Conservation (phyloP, 2,888 invertebrate species). For the Thereva nobilitata region DNA sequence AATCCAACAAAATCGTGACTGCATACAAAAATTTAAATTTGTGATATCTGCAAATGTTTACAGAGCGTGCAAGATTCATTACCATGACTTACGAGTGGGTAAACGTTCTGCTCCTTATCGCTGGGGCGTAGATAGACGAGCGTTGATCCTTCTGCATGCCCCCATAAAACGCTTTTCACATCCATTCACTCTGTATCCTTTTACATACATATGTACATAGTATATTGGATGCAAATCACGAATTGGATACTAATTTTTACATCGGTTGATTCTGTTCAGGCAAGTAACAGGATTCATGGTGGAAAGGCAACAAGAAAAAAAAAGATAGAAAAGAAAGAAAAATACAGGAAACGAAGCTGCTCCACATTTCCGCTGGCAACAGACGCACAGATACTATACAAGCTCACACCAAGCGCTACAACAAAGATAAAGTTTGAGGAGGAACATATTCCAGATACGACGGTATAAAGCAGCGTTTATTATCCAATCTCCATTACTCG, state of each 20-base stretch:
- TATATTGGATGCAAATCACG: constrained; percentile 31
- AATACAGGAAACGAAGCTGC: too few relatives aligned
- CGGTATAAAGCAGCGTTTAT: constrained; percentile 28
- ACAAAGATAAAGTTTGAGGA: too few relatives aligned
- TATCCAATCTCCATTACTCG: constrained; percentile 29
- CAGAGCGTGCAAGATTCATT: constrained; percentile 37
- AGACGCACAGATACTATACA: too few relatives aligned
- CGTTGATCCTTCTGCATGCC: too few relatives aligned
- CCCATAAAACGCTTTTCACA: constrained; percentile 1
- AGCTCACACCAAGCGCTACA: too few relatives aligned
- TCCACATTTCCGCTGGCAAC: too few relatives aligned
- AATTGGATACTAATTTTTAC: constrained; percentile 34
- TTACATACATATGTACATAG: neutral
- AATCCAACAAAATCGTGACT: constrained; percentile 32
- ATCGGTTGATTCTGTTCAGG: constrained; percentile 23
- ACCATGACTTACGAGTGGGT: constrained; percentile 34
- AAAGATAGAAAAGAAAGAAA: too few relatives aligned
- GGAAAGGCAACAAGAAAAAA: neutral
- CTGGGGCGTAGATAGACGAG: neutral
- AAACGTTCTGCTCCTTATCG: constrained; percentile 32
- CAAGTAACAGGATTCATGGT: constrained; percentile 14
- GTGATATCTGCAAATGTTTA: constrained; percentile 36
- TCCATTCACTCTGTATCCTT: constrained; percentile 23
- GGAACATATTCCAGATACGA: neutral
- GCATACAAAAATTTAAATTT: constrained; percentile 34